Conservation (phyloP, 2,113 vertebrate species). For the Prionailurus bengalensis region DNA sequence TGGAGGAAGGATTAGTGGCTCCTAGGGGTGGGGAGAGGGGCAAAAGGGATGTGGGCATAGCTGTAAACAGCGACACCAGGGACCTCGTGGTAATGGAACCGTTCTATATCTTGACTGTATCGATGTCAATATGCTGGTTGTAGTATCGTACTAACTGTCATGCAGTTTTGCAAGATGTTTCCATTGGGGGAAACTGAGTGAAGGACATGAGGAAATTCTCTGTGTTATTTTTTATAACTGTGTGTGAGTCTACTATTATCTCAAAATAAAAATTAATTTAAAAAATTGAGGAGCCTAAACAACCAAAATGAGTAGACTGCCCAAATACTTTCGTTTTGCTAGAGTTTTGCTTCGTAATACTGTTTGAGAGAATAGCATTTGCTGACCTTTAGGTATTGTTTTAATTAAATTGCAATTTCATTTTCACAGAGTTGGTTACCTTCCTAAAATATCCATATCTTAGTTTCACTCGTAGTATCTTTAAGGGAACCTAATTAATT, state of each 20-base stretch:
- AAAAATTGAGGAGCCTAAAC: neutral
- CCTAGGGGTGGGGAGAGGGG: no score
- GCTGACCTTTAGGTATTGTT: neutral
- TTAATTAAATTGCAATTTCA: neutral
- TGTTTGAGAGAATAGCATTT: neutral
- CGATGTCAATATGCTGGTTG: neutral
- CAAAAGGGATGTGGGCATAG: neutral
- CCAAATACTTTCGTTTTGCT: neutral
- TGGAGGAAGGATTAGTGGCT: neutral
- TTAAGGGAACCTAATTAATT: neutral
- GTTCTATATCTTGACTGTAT: neutral
- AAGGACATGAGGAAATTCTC: neutral
- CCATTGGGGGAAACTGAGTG: neutral
- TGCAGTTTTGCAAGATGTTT: neutral
- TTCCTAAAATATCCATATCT: neutral
- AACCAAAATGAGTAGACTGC: neutral
- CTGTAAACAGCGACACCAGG: neutral
- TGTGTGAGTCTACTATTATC: neutral
- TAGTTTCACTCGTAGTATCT: neutral
- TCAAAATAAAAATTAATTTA: neutral
- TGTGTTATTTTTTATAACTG: neutral
- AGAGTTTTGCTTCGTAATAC: neutral
- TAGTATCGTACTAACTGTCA: neutral
- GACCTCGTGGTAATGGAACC: neutral
- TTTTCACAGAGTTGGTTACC: neutral